Percentiles rank a stretch among this genome's conserved stretches.
Evolutionary conservation across 2,797 vertebrate species (phyloP).

Genomic region (Propithecus deckenii): DNA sequence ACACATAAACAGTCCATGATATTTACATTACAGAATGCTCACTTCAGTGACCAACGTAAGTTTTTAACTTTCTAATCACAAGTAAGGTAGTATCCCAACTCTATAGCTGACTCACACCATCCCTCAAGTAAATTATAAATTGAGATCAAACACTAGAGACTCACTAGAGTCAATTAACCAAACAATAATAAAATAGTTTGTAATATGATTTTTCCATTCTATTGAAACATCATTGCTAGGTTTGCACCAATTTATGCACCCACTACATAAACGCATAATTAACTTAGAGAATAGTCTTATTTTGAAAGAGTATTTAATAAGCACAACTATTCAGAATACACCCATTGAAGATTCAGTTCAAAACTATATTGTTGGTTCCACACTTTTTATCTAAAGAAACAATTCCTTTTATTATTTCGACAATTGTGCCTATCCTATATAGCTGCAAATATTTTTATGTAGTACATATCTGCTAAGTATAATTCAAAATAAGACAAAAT

Average conservation of each 20-base stretch:
- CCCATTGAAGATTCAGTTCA: neutral
- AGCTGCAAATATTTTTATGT: neutral
- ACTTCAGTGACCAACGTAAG: neutral
- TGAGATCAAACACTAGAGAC: neutral
- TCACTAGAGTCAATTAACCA: neutral
- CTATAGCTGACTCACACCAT: neutral
- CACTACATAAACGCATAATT: neutral
- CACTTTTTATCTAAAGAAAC: neutral
- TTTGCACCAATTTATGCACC: neutral
- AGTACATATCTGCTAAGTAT: neutral
- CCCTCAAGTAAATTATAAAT: neutral
- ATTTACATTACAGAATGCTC: neutral
- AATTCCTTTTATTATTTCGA: neutral
- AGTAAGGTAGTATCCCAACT: neutral
- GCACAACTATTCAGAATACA: neutral
- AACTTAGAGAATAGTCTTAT: neutral
- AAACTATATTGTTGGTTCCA: neutral
- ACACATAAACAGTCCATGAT: neutral
- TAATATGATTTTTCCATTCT: neutral
- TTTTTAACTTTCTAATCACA: neutral
- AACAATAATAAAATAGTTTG: neutral
- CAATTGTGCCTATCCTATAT: neutral
- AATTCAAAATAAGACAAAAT: neutral
- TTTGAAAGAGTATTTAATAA: neutral
- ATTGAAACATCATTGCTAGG: neutral